phyloP scores from a whole-genome alignment of 2,888 invertebrate genomes.

The Thumatha senex region DNA sequence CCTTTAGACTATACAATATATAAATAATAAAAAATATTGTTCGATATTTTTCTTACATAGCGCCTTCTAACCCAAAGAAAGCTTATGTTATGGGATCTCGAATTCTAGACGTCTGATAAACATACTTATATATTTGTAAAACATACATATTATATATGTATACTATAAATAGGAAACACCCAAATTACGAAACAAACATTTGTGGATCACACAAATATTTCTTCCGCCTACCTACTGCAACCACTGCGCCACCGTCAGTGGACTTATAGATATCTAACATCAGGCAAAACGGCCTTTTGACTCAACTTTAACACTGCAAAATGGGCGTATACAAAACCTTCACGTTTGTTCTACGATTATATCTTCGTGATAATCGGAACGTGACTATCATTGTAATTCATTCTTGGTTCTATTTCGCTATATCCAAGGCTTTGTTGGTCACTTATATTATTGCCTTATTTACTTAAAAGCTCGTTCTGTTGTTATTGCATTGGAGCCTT shows the following conservation, averaged over 20 bases:
- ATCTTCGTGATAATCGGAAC: slow-evolving; percentile 29
- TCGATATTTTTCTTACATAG: too few species aligned
- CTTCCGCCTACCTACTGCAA: too few species aligned
- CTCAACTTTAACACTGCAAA: slow-evolving; percentile 8
- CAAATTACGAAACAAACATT: too few species aligned
- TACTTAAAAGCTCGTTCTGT: slow-evolving; percentile 16
- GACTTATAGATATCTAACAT: too few species aligned
- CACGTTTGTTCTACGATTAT: slow-evolving; percentile 38
- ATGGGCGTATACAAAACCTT: slow-evolving; percentile 28
- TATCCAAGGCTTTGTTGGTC: slow-evolving; percentile 18
- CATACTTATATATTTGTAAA: too few species aligned
- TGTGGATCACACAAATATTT: not conserved
- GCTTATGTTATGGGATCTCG: not conserved
- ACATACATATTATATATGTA: too few species aligned
- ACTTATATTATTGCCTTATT: slow-evolving; percentile 22
- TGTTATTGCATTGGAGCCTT: slow-evolving; percentile 9
- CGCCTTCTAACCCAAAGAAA: too few species aligned
- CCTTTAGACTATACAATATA: too few species aligned
- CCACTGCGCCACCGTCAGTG: too few species aligned
- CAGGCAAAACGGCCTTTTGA: not conserved
- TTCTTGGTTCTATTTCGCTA: slow-evolving; percentile 19
- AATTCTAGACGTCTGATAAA: too few species aligned
- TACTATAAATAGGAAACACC: too few species aligned
- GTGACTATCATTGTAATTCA: slow-evolving; percentile 23
- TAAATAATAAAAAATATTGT: too few species aligned